Evolutionary conservation across 2,113 vertebrate species (phyloP).

Genomic region (Petaurus breviceps): DNA sequence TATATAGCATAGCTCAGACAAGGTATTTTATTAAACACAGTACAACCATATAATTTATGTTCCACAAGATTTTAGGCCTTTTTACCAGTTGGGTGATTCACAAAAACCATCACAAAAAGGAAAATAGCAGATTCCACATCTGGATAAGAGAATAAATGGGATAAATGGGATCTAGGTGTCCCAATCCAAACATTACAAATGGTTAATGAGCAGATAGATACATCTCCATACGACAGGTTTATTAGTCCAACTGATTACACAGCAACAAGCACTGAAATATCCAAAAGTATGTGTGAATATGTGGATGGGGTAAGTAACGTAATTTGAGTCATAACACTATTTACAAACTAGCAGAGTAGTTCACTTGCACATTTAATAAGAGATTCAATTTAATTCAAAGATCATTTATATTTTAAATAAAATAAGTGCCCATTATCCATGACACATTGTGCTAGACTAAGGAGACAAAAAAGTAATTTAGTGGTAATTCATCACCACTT

Average conservation of each 20-base stretch:
- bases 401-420: not conserved
- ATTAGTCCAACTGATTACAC: not conserved
- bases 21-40: not conserved
- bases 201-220: not conserved
- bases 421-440: not conserved
- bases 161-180: not conserved
- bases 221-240: not conserved
- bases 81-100: not conserved
- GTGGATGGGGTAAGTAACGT: not conserved
- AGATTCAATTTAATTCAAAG: not conserved
- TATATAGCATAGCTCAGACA: not conserved
- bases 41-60: not conserved
- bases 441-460: not conserved
- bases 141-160: not conserved
- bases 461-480: not conserved
- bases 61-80: not conserved
- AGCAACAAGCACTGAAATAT: not conserved
- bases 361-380: not conserved
- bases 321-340: not conserved
- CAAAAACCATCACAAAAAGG: not conserved
- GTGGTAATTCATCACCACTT: not conserved
- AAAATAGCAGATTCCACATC: not conserved
- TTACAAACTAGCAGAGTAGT: not conserved
- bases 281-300: not conserved
- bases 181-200: not conserved